A percentile compares a stretch with the other conserved stretches of the same genome.
These are phyloP conservation scores for Coelinius sp. DNA, from an alignment of 2,888 invertebrate species.

Conservation along the genomic window DNA sequence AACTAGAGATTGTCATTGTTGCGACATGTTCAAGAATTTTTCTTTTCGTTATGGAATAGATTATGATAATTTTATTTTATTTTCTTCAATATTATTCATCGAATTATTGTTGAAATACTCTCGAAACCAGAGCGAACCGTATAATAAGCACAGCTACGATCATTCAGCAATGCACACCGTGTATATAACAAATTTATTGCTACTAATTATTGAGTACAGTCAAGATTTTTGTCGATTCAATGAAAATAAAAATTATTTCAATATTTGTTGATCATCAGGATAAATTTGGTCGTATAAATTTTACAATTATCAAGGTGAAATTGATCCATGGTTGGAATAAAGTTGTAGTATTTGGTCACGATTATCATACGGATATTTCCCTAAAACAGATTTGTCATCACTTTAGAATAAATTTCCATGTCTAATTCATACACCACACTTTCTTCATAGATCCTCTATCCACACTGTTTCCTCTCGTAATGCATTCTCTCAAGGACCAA, in stretches of 20 bases:
- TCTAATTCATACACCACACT: neutral
- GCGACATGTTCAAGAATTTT: conserved; percentile 38
- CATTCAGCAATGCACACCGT: conserved; percentile 10
- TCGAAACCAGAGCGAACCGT: conserved; percentile 48
- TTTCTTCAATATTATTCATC: conserved; percentile 2
- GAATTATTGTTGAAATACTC: conserved; percentile 43
- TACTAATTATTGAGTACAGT: conserved; percentile 5
- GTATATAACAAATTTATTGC: neutral
- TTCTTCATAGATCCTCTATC: neutral
- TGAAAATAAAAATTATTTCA: neutral
- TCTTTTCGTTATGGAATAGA: neutral
- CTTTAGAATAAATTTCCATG: conserved; percentile 3
- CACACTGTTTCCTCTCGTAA: neutral
- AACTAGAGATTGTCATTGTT: conserved; percentile 51
- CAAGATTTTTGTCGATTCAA: neutral
- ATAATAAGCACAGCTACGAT: conserved; percentile 25
- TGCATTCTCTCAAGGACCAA: neutral
- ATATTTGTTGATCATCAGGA: neutral
- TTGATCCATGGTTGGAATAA: neutral
- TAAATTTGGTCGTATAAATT: conserved; percentile 2
- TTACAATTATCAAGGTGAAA: conserved; percentile 4
- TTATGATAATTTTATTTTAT: conserved; percentile 6
- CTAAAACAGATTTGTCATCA: conserved; percentile 33
- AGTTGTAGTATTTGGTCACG: conserved; percentile 6
- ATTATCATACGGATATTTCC: conserved; percentile 14